These are phyloP conservation scores for Stegophylla sp. DNA, from an alignment of 2,888 invertebrate species.

Conservation along the genomic window DNA sequence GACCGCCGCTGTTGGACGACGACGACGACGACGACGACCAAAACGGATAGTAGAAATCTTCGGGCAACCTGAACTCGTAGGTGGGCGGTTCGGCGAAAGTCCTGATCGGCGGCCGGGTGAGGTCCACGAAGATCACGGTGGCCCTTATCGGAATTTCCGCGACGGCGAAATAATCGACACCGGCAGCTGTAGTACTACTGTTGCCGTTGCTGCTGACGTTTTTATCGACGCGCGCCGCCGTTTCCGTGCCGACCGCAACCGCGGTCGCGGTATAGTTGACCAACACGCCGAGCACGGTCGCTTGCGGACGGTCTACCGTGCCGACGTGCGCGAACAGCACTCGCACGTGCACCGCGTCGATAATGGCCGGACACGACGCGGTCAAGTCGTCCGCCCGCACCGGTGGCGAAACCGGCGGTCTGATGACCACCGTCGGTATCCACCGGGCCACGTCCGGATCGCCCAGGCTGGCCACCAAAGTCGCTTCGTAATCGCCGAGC, in stretches of 20 bases:
- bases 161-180: not conserved
- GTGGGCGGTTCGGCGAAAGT: constrained; percentile 71
- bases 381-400: not conserved
- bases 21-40: constrained; percentile 33
- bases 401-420: constrained; percentile 14
- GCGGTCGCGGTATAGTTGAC: constrained; percentile 33
- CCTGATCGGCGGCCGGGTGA: constrained; percentile 67
- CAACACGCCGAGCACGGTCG: constrained; percentile 52
- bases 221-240: not conserved
- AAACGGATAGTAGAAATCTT: constrained; percentile 79
- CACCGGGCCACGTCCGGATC: constrained; percentile 55
- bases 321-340: constrained; percentile 57
- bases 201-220: not conserved
- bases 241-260: not conserved
- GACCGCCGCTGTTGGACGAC: not conserved
- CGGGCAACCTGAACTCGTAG: constrained; percentile 73
- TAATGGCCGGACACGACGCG: constrained; percentile 23
- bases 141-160: constrained; percentile 49
- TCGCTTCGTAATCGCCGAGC: constrained; percentile 30
- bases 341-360: constrained; percentile 29
- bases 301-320: constrained; percentile 49
- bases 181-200: not conserved
- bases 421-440: constrained; percentile 47
- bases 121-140: constrained; percentile 67
- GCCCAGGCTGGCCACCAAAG: constrained; percentile 47